These are phyloP conservation scores for Cephalotes varians DNA, from an alignment of 2,888 invertebrate genomes.

Conservation along the genomic window DNA sequence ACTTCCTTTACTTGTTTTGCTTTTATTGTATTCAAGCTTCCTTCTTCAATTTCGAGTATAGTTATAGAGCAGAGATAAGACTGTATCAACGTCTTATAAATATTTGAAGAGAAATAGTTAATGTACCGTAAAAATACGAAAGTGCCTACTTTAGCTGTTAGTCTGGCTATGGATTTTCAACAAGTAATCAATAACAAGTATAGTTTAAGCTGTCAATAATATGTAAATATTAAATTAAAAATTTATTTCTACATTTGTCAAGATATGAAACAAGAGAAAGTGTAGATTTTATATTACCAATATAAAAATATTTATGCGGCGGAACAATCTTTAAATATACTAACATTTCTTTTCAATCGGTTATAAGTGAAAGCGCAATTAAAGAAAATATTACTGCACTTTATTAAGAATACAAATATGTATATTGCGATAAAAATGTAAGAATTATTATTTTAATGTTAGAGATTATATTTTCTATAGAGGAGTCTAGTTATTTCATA, in stretches of 20 bases:
- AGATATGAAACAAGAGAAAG: background rate
- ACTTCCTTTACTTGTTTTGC: background rate
- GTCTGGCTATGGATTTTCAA: constrained; percentile 9
- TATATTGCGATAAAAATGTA: background rate
- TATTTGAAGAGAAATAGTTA: constrained; percentile 5
- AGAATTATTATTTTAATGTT: constrained; percentile 9
- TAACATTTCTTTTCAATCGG: background rate
- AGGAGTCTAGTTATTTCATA: constrained; percentile 4
- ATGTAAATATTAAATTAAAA: constrained; percentile 22
- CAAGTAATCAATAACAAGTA: background rate
- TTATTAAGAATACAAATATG: background rate
- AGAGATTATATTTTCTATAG: background rate
- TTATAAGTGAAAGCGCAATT: background rate
- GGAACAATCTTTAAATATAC: background rate
- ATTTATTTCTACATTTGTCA: constrained; percentile 22
- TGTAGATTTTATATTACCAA: constrained; percentile 18
- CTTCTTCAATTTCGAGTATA: background rate
- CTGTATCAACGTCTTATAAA: constrained; percentile 41
- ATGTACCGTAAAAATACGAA: constrained; percentile 12
- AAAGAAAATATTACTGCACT: constrained; percentile 4
- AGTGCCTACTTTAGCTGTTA: constrained; percentile 45
- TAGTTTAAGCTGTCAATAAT: constrained; percentile 13
- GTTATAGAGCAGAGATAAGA: constrained; percentile 15
- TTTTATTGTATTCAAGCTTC: constrained; percentile 18
- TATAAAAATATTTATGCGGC: background rate